Evolutionary conservation across 2,113 vertebrate species (phyloP).

Genomic region (Ia io): DNA sequence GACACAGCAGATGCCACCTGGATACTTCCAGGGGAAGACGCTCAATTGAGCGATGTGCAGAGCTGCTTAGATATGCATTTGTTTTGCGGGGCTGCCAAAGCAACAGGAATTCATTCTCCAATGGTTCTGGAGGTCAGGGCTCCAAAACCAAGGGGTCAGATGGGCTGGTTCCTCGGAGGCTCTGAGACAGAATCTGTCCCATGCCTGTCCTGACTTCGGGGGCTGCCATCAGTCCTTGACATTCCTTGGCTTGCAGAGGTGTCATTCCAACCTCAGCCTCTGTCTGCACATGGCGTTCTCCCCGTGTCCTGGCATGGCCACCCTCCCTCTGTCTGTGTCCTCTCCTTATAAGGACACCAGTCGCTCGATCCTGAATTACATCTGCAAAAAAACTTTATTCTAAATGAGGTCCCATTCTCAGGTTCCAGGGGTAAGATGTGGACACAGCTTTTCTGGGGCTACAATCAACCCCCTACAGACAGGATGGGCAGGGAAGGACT

Average conservation of each 20-base stretch:
- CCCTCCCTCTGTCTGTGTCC: neutral
- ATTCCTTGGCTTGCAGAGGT: neutral
- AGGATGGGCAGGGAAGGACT: neutral
- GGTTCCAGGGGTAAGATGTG: neutral
- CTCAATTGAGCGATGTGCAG: fast-evolving
- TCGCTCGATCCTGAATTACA: neutral
- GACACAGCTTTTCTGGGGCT: neutral
- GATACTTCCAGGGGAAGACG: neutral
- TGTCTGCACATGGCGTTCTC: fast-evolving
- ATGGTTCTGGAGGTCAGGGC: neutral
- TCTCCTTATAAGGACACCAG: neutral
- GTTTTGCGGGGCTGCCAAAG: neutral
- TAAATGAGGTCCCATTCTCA: neutral
- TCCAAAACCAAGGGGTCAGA: neutral
- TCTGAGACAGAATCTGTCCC: neutral
- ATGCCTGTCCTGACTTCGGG: neutral
- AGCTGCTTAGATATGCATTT: fast-evolving
- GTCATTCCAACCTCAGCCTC: neutral
- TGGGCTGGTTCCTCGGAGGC: neutral
- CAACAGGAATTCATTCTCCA: neutral
- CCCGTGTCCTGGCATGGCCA: neutral
- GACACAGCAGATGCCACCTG: neutral
- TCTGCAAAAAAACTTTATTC: neutral
- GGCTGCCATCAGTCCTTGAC: fast-evolving
- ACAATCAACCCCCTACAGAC: neutral